These are phyloP conservation scores for Acrossocheilus wenchowensis DNA, from an alignment of 2,797 vertebrate genomes.

Conservation along the genomic window DNA sequence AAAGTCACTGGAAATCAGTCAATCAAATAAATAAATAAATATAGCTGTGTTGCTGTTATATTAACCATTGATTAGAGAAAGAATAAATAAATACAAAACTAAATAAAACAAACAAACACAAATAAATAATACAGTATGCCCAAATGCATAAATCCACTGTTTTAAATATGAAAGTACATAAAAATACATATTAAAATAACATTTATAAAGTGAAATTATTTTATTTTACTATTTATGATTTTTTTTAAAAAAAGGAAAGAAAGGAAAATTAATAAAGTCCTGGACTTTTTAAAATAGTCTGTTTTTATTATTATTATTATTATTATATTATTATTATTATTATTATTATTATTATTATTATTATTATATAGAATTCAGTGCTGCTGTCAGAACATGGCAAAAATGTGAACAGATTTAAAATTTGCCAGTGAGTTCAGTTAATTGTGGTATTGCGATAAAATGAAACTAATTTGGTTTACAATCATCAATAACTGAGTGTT, in stretches of 20 bases:
- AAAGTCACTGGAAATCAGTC: not conserved
- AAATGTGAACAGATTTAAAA: not conserved
- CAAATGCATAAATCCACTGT: too few relatives aligned
- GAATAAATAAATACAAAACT: not conserved
- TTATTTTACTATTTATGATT: not conserved
- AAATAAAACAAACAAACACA: not conserved
- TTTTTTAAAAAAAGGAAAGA: too few relatives aligned
- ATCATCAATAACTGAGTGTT: not conserved
- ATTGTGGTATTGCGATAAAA: not conserved
- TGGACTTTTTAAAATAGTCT: not conserved
- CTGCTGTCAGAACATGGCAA: not conserved
- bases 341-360: too few relatives aligned
- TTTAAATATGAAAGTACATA: too few relatives aligned
- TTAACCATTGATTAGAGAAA: not conserved
- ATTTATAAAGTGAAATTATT: not conserved
- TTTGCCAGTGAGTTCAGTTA: not conserved
- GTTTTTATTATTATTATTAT: not conserved
- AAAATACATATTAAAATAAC: too few relatives aligned
- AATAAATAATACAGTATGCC: not conserved
- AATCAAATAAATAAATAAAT: not conserved
- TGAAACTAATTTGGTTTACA: not conserved
- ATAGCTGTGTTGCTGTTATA: not conserved
- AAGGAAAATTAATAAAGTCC: not conserved
- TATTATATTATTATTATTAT: too few relatives aligned
- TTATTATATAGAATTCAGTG: too few relatives aligned